A percentile compares a stretch with the other conserved stretches of the same genome.
These are phyloP conservation scores for Apostichopus californicus DNA, from an alignment of 35 echinoderm and acorn worm genomes.

Conservation along the genomic window DNA sequence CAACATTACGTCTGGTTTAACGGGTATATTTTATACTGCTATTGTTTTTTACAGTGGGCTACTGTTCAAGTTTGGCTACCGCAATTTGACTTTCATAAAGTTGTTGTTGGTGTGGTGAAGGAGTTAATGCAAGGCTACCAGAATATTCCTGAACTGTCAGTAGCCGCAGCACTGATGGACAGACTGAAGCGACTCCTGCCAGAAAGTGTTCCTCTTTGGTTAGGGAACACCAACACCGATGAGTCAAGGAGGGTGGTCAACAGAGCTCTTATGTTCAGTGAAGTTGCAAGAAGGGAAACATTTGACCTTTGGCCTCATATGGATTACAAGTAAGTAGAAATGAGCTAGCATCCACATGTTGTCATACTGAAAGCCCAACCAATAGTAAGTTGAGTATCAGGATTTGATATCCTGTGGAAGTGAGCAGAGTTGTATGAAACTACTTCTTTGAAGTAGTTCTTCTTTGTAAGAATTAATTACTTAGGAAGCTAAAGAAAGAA, in stretches of 20 bases:
- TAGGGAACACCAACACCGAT: slow-evolving; percentile 61
- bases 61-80: slow-evolving; percentile 85
- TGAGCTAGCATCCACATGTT: not conserved
- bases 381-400: too few species aligned
- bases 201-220: slow-evolving; percentile 56
- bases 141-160: slow-evolving; percentile 76
- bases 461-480: too few species aligned
- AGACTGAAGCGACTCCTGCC: slow-evolving; percentile 78
- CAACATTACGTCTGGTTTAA: too few species aligned
- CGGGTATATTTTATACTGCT: not conserved
- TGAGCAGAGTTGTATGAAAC: too few species aligned
- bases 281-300: slow-evolving; percentile 86
- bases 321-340: slow-evolving; percentile 88
- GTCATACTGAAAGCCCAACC: not conserved
- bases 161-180: slow-evolving; percentile 86
- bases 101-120: slow-evolving; percentile 67
- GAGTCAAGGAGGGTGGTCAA: slow-evolving; percentile 62
- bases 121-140: slow-evolving; percentile 74
- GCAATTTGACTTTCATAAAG: slow-evolving; percentile 72
- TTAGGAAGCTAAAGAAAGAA: too few species aligned
- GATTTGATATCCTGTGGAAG: too few species aligned
- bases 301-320: slow-evolving; percentile 96
- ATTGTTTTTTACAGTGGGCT: slow-evolving; percentile 74
- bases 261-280: slow-evolving; percentile 93
- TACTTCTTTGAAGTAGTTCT: too few species aligned